Conservation (phyloP, 2,113 vertebrate genomes). For the Ancistrus triradiatus region DNA sequence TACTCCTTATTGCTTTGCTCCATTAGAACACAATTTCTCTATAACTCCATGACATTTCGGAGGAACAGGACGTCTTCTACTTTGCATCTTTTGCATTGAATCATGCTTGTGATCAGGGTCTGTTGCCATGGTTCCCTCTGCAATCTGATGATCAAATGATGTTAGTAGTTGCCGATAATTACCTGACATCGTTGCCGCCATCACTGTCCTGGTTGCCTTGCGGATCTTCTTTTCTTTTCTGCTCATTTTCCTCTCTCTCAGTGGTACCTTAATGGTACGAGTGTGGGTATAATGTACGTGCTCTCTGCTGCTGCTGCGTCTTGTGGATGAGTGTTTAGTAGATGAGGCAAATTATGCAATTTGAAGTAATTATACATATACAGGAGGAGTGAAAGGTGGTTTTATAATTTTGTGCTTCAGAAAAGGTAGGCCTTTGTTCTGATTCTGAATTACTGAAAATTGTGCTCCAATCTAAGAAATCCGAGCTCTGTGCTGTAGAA, state of each 20-base stretch:
- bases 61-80: not conserved
- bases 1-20: no score
- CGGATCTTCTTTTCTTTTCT: not conserved
- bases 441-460: not conserved
- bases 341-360: constrained; percentile 15
- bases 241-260: constrained; percentile 6
- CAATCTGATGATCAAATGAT: constrained; percentile 16
- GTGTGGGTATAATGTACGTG: not conserved
- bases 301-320: not conserved
- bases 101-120: not conserved
- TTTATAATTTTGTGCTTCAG: constrained; percentile 4
- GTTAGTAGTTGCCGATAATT: constrained; percentile 32
- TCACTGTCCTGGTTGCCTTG: not conserved
- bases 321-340: not conserved
- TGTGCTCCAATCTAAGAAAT: not conserved
- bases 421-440: constrained; percentile 1
- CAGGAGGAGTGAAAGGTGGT: not conserved
- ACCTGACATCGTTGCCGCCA: constrained; percentile 10
- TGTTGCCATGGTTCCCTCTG: constrained; percentile 32
- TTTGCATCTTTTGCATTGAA: not conserved
- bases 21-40: no score
- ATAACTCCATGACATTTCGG: not conserved
- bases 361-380: constrained; percentile 9
- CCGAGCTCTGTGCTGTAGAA: no score
- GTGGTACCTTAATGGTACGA: constrained; percentile 6